Evolutionary conservation across 2,113 vertebrate species (phyloP), one percentile per base, ranked within the genome.

Genomic region (Dipodomys spectabilis): DNA sequence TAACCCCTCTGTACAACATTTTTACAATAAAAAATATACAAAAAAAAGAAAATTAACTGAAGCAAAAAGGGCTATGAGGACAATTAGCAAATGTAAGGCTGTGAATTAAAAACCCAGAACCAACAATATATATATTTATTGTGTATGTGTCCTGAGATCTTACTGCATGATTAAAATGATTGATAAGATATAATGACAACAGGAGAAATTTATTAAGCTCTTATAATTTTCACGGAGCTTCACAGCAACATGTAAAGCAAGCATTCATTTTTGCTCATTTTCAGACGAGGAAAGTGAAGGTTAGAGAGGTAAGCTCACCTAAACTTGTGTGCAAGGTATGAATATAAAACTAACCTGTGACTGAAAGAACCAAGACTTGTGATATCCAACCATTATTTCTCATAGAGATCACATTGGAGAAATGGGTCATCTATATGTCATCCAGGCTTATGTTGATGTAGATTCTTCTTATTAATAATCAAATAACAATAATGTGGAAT

Each of bases 391-490:
- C 65, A 19, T 92, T 85, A 18, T 57, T 86, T 94, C 32, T 88
- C 71, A 19, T 62, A 74, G 45, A 83, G 65, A 78, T 44, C 62
- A 27, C n/a, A 44, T 25, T 73, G 44, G 53, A 74, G 49, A 84
- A 79, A n/a, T 27, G 28, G 79, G 5, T 53, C 68, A 73, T 39
- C 39, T 91, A 39, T 6, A 85, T 62, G 86, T 88, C 82, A 23
- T 73, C 49, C 62, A 39, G 57, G 67, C 64, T 16, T 84, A 72
- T 69, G 72, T 74, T 68, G 73, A 78, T 82, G 4, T 82, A 35
- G 74, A 73, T 67, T 90, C 22, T 92, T 92, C 53, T 86, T 28
- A 93, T 88, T 86, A 94, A 79, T 64, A 89, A 68, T 75, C 75
- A 95, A 74, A 80, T 73, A 65, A 79, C 10, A 6, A 27, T 85